Evolutionary conservation across 2,797 vertebrate species (phyloP), one percentile per base, ranked within the genome.

Genomic region (Rhynchonycteris naso): DNA sequence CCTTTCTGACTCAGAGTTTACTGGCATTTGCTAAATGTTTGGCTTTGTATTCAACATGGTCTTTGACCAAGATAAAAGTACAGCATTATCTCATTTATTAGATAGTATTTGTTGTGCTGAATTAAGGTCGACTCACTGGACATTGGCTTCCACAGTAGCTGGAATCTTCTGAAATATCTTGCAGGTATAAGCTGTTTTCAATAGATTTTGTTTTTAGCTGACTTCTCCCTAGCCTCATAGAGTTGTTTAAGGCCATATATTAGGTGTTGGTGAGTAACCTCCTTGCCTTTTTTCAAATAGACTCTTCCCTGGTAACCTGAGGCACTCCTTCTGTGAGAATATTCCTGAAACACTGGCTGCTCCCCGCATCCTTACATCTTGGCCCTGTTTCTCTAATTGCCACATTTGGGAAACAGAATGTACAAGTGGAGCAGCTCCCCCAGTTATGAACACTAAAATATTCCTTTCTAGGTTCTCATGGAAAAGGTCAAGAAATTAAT

Each of bases 401-500:
- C 85, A 72, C 85, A 93, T 78, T 30, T 84, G 26, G 87, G 68
- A 95, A 97, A 96, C 89, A 93, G 15, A 38, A 71, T 15, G 4
- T 82, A 16, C 68, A 93, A 90, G 78, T 85, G 65, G 79, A 97
- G 92, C 66, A 93, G 71, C 95, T 96, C 96, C 88, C 66, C 38
- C 54, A 84, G 89, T 97, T 96, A 96, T 43, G 81, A 98, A 97
- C 81, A 33, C 94, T 97, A 98, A 98, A 98, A 98, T 96, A 98
- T 97, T 97, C 97, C 97, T 97, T 98, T 87, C 30, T 0, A 97
- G 96, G 90, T 97, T 96, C 94, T 98, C 93, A 74, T 94, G 15
- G 7, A 97, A 98, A 98, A 98, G 97, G 98, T 98, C 97, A 98
- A 95, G 97, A 97, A 97, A 98, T 98, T 98, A 98, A 98, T 98